phyloP scores from a whole-genome alignment of 2,113 vertebrate species.

The Mesocricetus auratus region DNA sequence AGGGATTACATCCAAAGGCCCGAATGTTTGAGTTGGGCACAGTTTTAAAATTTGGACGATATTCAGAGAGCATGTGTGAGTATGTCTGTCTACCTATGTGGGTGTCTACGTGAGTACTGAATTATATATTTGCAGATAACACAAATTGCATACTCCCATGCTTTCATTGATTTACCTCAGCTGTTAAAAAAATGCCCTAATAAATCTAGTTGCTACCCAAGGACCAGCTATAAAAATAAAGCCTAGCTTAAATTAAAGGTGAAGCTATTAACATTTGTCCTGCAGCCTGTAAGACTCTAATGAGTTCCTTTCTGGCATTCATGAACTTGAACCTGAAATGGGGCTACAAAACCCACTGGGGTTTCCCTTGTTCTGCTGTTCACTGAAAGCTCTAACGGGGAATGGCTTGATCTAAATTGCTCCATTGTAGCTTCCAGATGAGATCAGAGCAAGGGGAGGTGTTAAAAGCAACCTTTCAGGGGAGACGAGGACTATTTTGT shows the following conservation, averaged over 20 bases:
- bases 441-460: background rate
- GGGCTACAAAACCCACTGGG: constrained; percentile 22
- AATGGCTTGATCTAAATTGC: constrained; percentile 28
- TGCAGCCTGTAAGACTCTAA: constrained; percentile 56
- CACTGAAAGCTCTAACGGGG: constrained; percentile 54
- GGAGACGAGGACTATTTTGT: background rate
- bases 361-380: constrained; percentile 44
- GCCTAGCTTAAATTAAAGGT: constrained; percentile 73
- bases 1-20: background rate
- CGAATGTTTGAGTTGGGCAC: background rate
- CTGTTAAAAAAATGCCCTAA: constrained; percentile 66
- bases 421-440: constrained; percentile 45
- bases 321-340: constrained; percentile 70
- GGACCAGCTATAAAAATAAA: constrained; percentile 78
- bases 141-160: background rate
- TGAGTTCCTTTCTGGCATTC: constrained; percentile 58
- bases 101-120: background rate
- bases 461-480: background rate
- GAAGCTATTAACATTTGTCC: constrained; percentile 75
- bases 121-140: constrained; percentile 51
- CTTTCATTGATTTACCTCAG: constrained; percentile 60
- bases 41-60: background rate
- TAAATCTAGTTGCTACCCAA: constrained; percentile 69
- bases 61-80: background rate
- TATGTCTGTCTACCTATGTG: background rate